A percentile compares a stretch with the other conserved stretches of the same genome.
Conservation (phyloP, 2,888 invertebrate species). For the Andricus curvator region DNA sequence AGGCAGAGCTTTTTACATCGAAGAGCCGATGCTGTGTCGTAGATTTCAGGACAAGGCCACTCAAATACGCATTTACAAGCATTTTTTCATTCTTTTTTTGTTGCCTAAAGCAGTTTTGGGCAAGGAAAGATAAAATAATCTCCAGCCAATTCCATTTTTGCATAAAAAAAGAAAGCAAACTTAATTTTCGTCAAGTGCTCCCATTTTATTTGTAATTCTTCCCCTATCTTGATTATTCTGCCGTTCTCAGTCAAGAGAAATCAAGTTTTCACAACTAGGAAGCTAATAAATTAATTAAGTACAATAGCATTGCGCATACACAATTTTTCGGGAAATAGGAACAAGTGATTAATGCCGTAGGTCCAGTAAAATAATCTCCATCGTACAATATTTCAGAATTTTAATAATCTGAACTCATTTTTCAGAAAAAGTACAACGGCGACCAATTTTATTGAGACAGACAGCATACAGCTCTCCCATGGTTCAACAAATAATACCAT, state of each 20-base stretch:
- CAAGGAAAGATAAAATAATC: not conserved
- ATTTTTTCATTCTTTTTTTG: not conserved
- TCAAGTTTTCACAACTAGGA: not conserved
- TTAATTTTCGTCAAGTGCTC: too few relatives aligned
- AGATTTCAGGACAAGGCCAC: slow-evolving; percentile 73
- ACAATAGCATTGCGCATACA: not conserved
- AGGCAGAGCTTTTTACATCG: slow-evolving; percentile 58
- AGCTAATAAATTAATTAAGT: slow-evolving; percentile 1
- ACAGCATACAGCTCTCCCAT: slow-evolving; percentile 55
- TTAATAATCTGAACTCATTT: too few relatives aligned
- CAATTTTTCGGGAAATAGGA: not conserved
- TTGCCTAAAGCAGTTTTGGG: not conserved
- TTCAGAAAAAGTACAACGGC: too few relatives aligned
- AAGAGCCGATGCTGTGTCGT: slow-evolving; percentile 67
- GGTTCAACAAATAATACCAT: slow-evolving; percentile 47
- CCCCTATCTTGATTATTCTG: not conserved
- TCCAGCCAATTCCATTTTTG: not conserved
- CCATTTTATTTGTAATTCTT: not conserved
- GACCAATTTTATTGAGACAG: slow-evolving; percentile 9
- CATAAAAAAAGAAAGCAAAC: not conserved
- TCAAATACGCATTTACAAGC: slow-evolving; percentile 60
- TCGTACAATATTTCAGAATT: not conserved
- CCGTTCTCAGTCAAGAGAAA: not conserved
- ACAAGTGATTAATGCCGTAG: not conserved
- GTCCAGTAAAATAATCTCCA: not conserved